These are phyloP conservation scores for Plagodis pulveraria DNA, from an alignment of 2,888 invertebrate genomes.

Conservation along the genomic window DNA sequence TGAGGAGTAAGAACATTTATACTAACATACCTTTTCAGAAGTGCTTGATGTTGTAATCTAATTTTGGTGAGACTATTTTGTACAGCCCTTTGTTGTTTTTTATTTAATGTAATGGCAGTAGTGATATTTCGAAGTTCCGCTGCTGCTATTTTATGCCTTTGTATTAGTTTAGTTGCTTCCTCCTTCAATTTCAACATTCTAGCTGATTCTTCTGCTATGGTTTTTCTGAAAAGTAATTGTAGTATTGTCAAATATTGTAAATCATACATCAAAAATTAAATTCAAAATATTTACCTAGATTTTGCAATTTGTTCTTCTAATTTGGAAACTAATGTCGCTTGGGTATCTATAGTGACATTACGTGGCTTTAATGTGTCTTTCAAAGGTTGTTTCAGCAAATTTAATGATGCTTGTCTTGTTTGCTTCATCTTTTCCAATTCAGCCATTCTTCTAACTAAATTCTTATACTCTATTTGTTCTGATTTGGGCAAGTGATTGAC, in stretches of 20 bases:
- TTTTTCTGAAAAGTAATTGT: slow-evolving; percentile 61
- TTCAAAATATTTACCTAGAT: slow-evolving; percentile 60
- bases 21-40: slow-evolving; percentile 69
- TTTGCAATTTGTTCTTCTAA: slow-evolving; percentile 70
- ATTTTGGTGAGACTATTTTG: slow-evolving; percentile 69
- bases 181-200: slow-evolving; percentile 74
- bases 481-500: slow-evolving; percentile 78
- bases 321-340: slow-evolving; percentile 42
- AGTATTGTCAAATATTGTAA: background rate
- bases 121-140: slow-evolving; percentile 72
- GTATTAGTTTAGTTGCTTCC: slow-evolving; percentile 67
- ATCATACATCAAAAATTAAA: background rate
- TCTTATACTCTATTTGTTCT: slow-evolving; percentile 78
- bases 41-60: slow-evolving; percentile 70
- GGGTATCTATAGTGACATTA: slow-evolving; percentile 53
- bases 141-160: slow-evolving; percentile 74
- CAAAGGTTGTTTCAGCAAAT: slow-evolving; percentile 43
- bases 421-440: slow-evolving; percentile 78
- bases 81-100: slow-evolving; percentile 67
- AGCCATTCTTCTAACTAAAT: slow-evolving; percentile 77
- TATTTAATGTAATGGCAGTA: slow-evolving; percentile 74
- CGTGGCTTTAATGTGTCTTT: slow-evolving; percentile 71
- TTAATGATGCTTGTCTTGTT: slow-evolving; percentile 63
- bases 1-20: too few relatives aligned
- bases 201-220: slow-evolving; percentile 74